Percentiles rank a stretch among this genome's conserved stretches.
phyloP scores from a whole-genome alignment of 2,888 invertebrate genomes.

The Leptopilina myrica region DNA sequence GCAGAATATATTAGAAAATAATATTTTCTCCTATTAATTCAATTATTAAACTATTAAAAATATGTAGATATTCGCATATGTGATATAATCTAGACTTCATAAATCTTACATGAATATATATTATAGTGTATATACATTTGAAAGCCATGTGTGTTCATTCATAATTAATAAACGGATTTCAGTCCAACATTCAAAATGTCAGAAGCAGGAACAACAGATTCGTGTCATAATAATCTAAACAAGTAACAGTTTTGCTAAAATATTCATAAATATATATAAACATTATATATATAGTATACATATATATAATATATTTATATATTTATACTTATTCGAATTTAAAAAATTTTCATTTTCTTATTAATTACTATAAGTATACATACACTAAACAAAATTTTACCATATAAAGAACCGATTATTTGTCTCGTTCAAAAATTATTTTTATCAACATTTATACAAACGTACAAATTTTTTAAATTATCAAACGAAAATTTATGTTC shows the following conservation, averaged over 20 bases:
- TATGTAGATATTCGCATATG: neutral
- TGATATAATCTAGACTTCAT: neutral
- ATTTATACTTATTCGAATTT: no score
- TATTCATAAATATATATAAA: neutral
- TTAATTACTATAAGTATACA: no score
- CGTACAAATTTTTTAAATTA: neutral
- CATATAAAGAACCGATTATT: no score
- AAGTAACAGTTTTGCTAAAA: neutral
- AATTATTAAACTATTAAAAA: neutral
- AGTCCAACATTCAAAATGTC: slow-evolving; percentile 20
- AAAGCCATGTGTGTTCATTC: slow-evolving; percentile 5
- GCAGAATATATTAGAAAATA: neutral
- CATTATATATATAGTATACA: no score
- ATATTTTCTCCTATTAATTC: neutral
- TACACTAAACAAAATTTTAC: no score
- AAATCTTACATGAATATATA: neutral
- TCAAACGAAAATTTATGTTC: no score
- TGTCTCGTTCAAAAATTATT: no score
- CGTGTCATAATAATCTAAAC: neutral
- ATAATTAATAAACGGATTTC: slow-evolving; percentile 25
- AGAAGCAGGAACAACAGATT: slow-evolving; percentile 19
- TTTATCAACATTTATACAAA: neutral
- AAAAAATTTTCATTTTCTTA: no score
- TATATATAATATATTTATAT: no score
- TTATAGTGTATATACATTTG: neutral